phyloP scores from a whole-genome alignment of 2,797 vertebrate genomes.

The Hylomyscus alleni region DNA sequence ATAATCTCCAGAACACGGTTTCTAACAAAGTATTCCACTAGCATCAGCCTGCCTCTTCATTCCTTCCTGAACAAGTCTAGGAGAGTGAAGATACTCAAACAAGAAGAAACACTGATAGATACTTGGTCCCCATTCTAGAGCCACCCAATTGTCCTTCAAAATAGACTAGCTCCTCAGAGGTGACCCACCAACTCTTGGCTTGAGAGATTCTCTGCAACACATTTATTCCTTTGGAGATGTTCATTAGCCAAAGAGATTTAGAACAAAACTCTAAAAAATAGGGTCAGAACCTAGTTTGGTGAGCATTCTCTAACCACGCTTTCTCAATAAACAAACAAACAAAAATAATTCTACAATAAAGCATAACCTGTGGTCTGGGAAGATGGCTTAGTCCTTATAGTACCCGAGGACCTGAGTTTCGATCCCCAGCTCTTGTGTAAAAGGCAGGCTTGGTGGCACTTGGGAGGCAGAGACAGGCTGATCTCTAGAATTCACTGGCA shows the following conservation, averaged over 20 bases:
- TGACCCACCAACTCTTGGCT: neutral
- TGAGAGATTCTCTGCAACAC: neutral
- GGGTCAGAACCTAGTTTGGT: neutral
- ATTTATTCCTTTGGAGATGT: neutral
- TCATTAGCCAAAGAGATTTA: neutral
- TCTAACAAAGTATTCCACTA: neutral
- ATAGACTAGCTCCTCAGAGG: fast-evolving
- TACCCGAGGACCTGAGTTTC: neutral
- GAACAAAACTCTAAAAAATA: neutral
- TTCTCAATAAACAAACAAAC: neutral
- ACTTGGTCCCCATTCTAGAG: neutral
- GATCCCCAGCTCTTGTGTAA: neutral
- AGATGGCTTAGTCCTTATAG: neutral
- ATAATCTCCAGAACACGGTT: neutral
- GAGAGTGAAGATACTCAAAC: neutral
- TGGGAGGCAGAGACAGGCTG: neutral
- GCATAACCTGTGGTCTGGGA: neutral
- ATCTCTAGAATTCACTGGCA: neutral
- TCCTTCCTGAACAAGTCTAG: neutral
- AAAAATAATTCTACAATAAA: neutral
- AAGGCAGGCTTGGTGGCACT: neutral
- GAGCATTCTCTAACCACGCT: neutral
- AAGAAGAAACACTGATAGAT: neutral
- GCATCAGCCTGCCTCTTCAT: neutral
- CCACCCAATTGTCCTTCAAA: neutral